Conservation (phyloP, 2,888 invertebrate genomes). For the Drosophila mettleri region DNA sequence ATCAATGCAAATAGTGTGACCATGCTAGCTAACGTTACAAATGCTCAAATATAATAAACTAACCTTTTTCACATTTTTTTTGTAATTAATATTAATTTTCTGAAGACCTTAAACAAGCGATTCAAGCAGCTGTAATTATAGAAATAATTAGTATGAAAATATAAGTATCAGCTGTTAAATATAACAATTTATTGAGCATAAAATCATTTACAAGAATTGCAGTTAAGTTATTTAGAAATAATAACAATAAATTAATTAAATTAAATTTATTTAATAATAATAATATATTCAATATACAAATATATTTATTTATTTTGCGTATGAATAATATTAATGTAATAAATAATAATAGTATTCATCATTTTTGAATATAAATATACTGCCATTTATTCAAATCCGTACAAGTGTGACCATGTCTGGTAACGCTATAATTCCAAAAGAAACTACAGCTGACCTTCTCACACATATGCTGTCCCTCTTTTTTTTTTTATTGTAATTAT, state of each 20-base stretch:
- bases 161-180: too few species aligned
- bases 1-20: not conserved
- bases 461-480: not conserved
- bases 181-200: too few species aligned
- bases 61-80: not conserved
- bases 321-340: not conserved
- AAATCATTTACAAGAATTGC: too few species aligned
- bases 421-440: not conserved
- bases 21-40: not conserved
- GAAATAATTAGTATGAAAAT: too few species aligned
- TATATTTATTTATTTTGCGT: too few species aligned
- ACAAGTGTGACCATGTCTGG: constrained; percentile 1
- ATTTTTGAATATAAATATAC: not conserved
- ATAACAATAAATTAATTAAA: not conserved
- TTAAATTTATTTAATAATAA: not conserved
- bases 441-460: not conserved
- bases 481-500: constrained; percentile 5
- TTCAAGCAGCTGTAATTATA: too few species aligned
- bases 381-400: not conserved
- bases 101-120: too few species aligned
- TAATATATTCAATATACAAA: not conserved
- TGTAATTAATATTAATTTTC: not conserved
- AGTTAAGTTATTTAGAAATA: too few species aligned
- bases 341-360: not conserved
- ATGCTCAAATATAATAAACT: not conserved